phyloP scores from a whole-genome alignment of 2,888 invertebrate genomes.

The Ochropleura plecta region DNA sequence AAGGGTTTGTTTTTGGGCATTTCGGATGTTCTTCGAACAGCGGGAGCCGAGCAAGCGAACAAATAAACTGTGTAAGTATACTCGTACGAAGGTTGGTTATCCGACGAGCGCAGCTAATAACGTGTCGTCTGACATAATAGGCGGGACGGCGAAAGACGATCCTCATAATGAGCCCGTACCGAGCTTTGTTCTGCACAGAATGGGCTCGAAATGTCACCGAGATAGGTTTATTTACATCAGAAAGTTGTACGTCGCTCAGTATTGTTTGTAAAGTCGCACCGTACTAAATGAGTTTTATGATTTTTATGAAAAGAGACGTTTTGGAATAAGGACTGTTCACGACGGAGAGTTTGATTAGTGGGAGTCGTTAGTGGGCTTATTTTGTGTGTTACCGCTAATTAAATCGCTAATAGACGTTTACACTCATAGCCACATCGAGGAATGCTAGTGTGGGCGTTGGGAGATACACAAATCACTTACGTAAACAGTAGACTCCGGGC shows the following conservation, averaged over 20 bases:
- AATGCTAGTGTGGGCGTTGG: constrained; percentile 33
- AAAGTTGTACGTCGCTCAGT: constrained; percentile 63
- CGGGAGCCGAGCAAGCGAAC: constrained; percentile 60
- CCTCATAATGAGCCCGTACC: constrained; percentile 68
- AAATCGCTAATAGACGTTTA: constrained; percentile 41
- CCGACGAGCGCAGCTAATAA: constrained; percentile 70
- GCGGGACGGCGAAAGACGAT: constrained; percentile 64
- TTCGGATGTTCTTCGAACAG: constrained; percentile 75
- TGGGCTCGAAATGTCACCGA: constrained; percentile 64
- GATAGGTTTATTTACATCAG: constrained; percentile 71
- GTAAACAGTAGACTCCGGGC: constrained; percentile 30
- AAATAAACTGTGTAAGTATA: constrained; percentile 68
- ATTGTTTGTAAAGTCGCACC: constrained; percentile 65
- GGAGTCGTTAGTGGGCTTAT: constrained; percentile 14
- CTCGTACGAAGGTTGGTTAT: constrained; percentile 51
- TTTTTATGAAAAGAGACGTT: constrained; percentile 60
- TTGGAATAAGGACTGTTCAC: constrained; percentile 37
- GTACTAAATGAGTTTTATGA: constrained; percentile 63
- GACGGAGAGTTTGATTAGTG: constrained; percentile 28
- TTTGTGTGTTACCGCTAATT: constrained; percentile 42
- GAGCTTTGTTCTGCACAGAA: constrained; percentile 65
- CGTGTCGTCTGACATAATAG: constrained; percentile 66
- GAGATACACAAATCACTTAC: constrained; percentile 32
- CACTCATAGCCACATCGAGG: constrained; percentile 28
- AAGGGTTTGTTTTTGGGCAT: constrained; percentile 76